Evolutionary conservation across 2,888 invertebrate species (phyloP), one percentile per base, ranked within the genome.

Genomic region (Callimorpha dominula): DNA sequence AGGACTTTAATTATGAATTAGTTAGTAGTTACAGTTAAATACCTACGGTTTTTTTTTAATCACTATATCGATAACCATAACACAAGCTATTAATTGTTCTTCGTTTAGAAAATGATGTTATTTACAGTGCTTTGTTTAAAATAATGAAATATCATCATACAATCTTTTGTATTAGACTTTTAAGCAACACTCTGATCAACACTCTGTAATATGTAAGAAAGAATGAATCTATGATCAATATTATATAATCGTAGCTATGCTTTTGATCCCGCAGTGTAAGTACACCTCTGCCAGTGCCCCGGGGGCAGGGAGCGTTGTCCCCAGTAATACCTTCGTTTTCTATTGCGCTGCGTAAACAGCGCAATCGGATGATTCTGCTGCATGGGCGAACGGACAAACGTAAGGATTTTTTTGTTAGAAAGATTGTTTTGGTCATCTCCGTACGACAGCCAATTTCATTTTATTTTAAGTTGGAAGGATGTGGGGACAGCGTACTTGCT

Each of bases 311-410:
- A 60, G 69, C 68, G 74, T 70, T 73, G 74, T 79, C 74, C 73
- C 64, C 71, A n/a, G 77, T 81, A 84, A 85, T 83, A 80, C 83
- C 79, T 70, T 83, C 83, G 79, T 85, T 85, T 85, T 85, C 80
- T 85, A 83, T 85, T 84, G 86, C 82, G 75, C 75, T 78, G 71
- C 76, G 82, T 84, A 86, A 86, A 87, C 84, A 86, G 75, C 74
- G 71, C 83, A 82, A 82, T 82, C 81, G 78, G 78, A 81, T 81
- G 84, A 79, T 81, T 84, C 79, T 76, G 76, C 76, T 78, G 75
- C 78, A 74, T 77, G 71, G 70, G 73, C 69, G 60, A 66, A 57
- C 57, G 69, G 60, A 67, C 71, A 40, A 57, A 65, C n/a, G 57
- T 70, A 52, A 17, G 4, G n/a, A 31, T 6, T 40, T 62, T 57